Evolutionary conservation across 2,888 invertebrate genomes (phyloP).

Genomic region (Sarcophaga carnaria): DNA sequence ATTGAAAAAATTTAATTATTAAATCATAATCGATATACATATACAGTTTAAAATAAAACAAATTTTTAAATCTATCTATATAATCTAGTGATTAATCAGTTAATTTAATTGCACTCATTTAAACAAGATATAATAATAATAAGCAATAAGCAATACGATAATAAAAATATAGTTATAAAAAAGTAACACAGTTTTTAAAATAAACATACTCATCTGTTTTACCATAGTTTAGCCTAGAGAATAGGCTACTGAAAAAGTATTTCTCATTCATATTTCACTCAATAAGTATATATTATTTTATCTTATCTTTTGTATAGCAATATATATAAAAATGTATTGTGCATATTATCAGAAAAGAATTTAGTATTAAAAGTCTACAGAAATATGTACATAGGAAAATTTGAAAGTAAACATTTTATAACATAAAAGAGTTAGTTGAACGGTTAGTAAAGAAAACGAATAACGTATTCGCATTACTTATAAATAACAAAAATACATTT

Average conservation of each 20-base stretch:
- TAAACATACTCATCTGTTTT: neutral
- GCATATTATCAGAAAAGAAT: conserved; percentile 48
- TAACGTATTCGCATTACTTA: neutral
- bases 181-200: too few relatives aligned
- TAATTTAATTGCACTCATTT: too few relatives aligned
- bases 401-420: conserved; percentile 23
- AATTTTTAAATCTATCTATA: too few relatives aligned
- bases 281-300: conserved; percentile 32
- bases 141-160: neutral
- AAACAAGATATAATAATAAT: too few relatives aligned
- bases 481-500: conserved; percentile 12
- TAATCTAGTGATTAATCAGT: too few relatives aligned
- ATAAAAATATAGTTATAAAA: neutral
- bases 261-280: neutral
- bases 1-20: too few relatives aligned
- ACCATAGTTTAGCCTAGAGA: neutral
- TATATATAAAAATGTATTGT: conserved; percentile 3
- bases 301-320: conserved; percentile 56
- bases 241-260: neutral
- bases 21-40: too few relatives aligned
- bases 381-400: conserved; percentile 9
- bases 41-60: too few relatives aligned
- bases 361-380: neutral
- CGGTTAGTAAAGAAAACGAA: conserved; percentile 25
- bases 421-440: conserved; percentile 34